Evolutionary conservation across 2,888 invertebrate genomes (phyloP), one percentile per base, ranked within the genome.

Genomic region (Pomacea canaliculata): DNA sequence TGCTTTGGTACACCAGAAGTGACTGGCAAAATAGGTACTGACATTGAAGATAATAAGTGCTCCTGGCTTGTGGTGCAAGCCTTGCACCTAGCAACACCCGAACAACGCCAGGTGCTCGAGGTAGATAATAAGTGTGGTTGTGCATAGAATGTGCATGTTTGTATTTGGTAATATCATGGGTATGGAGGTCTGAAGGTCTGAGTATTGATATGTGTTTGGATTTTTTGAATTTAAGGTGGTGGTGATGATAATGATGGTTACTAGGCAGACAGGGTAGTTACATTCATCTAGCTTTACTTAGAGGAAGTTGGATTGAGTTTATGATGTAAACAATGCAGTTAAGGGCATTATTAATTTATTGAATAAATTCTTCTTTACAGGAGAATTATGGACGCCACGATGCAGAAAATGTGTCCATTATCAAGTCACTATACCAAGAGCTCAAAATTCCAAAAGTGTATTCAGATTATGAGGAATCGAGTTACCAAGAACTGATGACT

Each of bases 21-120:
- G 4, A 97, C 95, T 0, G 99, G 98, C 12, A 99, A 98, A 92
- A 92, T 93, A 63, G 96, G 97, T 59, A 95, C 94, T 0, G 98
- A 99, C 89, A 98, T 99, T 84, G 94, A 95, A 91, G 97, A 98
- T 84, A 97, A 97, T 59, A 99, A 98, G 92, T 99, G 98, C 91
- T 94, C 97, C 0, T 99, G 99, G 99, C 92, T 98, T 59, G 94
- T 96, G 1, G 96, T 97, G 1, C 95, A 96, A 1, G 97, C 97
- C 16, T 92, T 97, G 79, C 77, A 82, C 48, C 76, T 79, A 69
- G 86, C 83, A n/a, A 81, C 79, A 13, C 75, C 80, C 23, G 82
- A 86, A 74, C 90, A 91, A 78, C 79, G 78, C 48, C 65, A 82
- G 18, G 62, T 84, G 19, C 78, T 90, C n/a, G 79, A 89, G 87